A percentile compares a stretch with the other conserved stretches of the same genome.
Evolutionary conservation across 2,113 vertebrate species (phyloP).

Genomic region (Colinus virginianus): DNA sequence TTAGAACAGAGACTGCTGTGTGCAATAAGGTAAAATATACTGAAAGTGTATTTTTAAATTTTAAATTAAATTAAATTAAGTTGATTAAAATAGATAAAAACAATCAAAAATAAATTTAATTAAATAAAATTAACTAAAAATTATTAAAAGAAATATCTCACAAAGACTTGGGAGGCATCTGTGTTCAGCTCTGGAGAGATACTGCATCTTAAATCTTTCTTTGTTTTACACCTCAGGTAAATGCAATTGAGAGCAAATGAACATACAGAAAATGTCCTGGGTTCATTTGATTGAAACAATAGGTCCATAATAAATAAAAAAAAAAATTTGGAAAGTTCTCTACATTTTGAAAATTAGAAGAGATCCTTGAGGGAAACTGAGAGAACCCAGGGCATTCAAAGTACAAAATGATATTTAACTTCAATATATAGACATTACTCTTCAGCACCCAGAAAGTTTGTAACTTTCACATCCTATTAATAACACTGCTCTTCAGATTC

Average conservation of each 20-base stretch:
- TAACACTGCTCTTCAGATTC: background rate
- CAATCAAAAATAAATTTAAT: no score
- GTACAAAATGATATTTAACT: background rate
- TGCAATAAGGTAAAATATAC: slow-evolving; percentile 4
- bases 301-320: background rate
- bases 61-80: no score
- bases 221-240: background rate
- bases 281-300: background rate
- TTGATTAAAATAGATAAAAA: no score
- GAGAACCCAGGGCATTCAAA: background rate
- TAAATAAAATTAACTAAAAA: no score
- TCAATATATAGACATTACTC: background rate
- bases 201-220: background rate
- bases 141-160: background rate
- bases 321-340: background rate
- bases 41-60: background rate
- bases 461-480: background rate
- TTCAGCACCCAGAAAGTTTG: background rate
- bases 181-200: background rate
- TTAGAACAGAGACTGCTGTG: background rate
- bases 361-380: background rate
- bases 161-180: background rate
- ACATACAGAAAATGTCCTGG: background rate
- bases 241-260: background rate
- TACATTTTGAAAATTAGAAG: background rate